These are phyloP conservation scores for Tenodera sinensis DNA, from an alignment of 2,888 invertebrate species.

Conservation along the genomic window DNA sequence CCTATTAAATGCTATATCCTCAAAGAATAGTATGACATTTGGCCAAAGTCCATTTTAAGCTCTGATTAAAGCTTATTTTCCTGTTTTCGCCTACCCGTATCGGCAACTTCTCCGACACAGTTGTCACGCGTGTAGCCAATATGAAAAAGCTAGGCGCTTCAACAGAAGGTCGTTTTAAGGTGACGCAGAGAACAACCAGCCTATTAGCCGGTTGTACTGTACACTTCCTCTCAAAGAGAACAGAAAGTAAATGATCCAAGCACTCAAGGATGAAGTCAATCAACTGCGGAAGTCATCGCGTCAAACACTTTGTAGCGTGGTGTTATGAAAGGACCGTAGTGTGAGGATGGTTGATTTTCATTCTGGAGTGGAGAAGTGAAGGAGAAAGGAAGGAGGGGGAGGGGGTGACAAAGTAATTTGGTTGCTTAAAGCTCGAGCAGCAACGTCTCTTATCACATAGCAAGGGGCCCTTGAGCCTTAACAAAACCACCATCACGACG, in stretches of 20 bases:
- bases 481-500: neutral
- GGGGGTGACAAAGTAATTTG: constrained; percentile 4
- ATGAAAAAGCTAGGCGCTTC: neutral
- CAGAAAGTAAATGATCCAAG: neutral
- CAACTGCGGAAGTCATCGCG: neutral
- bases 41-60: too few species aligned
- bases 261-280: neutral
- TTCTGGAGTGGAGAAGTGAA: neutral
- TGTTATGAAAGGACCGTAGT: neutral
- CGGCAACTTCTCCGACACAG: neutral
- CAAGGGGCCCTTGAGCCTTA: neutral
- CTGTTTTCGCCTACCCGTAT: too few species aligned
- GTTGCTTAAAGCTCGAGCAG: neutral
- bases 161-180: neutral
- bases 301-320: neutral
- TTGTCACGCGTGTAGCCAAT: neutral
- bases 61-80: too few species aligned
- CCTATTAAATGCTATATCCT: too few species aligned
- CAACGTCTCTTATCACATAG: constrained; percentile 1
- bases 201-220: neutral
- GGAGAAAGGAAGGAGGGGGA: neutral
- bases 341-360: neutral
- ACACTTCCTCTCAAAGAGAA: neutral
- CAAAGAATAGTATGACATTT: too few species aligned
- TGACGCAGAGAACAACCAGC: neutral